phyloP scores from a whole-genome alignment of 2,888 invertebrate species.

The Heliconius ismenius region DNA sequence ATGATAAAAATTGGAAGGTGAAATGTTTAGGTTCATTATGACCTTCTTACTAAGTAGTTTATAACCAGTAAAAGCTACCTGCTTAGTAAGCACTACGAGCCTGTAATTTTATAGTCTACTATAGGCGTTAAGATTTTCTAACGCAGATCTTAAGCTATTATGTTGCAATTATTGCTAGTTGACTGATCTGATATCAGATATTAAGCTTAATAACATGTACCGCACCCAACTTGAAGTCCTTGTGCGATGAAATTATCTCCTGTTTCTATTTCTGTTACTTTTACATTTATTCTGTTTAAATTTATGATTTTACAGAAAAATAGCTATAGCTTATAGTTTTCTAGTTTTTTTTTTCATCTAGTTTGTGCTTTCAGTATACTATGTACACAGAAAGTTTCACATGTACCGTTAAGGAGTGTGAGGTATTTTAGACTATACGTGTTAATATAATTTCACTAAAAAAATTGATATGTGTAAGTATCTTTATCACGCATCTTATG shows the following conservation, averaged over 20 bases:
- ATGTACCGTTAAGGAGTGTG: conserved; percentile 3
- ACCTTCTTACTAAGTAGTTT: conserved; percentile 4
- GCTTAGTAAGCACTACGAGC: neutral
- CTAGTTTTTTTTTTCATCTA: neutral
- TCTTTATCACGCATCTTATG: conserved; percentile 48
- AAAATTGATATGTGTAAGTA: conserved; percentile 34
- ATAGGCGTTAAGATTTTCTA: conserved; percentile 33
- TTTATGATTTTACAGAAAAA: too few relatives aligned
- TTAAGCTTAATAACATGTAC: conserved; percentile 48
- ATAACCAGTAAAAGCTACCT: conserved; percentile 2
- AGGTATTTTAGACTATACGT: conserved; percentile 25
- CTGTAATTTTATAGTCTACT: conserved; percentile 19
- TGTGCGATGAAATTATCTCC: conserved; percentile 15
- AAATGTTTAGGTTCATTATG: neutral
- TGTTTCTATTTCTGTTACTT: conserved; percentile 5
- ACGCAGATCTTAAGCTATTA: conserved; percentile 44
- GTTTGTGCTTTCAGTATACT: neutral
- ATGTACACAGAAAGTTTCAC: conserved; percentile 4
- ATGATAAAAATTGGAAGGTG: neutral
- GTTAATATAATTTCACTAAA: conserved; percentile 25
- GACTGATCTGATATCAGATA: conserved; percentile 61
- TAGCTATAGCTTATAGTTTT: neutral
- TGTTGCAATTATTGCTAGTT: conserved; percentile 59
- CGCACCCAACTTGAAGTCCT: conserved; percentile 29
- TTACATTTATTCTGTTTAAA: neutral